phyloP scores from a whole-genome alignment of 2,888 invertebrate genomes.

The Sarcophaga variegata region DNA sequence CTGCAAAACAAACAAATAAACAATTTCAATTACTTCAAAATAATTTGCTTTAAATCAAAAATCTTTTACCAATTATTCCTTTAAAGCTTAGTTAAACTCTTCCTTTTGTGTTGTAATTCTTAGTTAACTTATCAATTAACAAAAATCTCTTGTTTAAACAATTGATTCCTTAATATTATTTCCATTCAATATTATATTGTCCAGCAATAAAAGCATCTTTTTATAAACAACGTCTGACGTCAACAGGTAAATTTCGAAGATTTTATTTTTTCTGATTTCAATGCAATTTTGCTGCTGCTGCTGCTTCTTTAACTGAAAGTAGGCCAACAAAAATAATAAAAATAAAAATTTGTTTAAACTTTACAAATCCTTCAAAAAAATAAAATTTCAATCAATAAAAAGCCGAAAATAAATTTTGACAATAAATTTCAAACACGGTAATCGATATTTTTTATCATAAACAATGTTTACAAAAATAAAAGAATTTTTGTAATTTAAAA shows the following conservation, averaged over 20 bases:
- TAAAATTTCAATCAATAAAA: neutral
- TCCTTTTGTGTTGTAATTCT: neutral
- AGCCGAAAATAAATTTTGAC: neutral
- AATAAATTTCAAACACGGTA: neutral
- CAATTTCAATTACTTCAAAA: neutral
- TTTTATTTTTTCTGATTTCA: neutral
- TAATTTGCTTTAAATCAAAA: neutral
- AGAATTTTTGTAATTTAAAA: no score
- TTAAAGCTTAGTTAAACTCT: neutral
- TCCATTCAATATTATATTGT: constrained; percentile 29
- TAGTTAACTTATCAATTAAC: constrained; percentile 14
- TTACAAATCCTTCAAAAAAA: constrained; percentile 12
- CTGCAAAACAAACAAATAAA: neutral
- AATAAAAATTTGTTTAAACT: neutral
- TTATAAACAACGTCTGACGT: constrained; percentile 54
- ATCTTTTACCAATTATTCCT: constrained; percentile 49
- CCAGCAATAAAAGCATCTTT: constrained; percentile 61
- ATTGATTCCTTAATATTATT: constrained; percentile 46
- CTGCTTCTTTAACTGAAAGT: constrained; percentile 49
- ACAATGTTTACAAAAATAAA: no score
- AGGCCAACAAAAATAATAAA: constrained; percentile 17
- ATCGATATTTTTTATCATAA: neutral
- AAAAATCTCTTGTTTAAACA: constrained; percentile 36
- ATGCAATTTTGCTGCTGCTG: constrained; percentile 14
- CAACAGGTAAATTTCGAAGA: neutral